Conservation (phyloP, 2,797 vertebrate genomes). For the Nyctalus aviator region DNA sequence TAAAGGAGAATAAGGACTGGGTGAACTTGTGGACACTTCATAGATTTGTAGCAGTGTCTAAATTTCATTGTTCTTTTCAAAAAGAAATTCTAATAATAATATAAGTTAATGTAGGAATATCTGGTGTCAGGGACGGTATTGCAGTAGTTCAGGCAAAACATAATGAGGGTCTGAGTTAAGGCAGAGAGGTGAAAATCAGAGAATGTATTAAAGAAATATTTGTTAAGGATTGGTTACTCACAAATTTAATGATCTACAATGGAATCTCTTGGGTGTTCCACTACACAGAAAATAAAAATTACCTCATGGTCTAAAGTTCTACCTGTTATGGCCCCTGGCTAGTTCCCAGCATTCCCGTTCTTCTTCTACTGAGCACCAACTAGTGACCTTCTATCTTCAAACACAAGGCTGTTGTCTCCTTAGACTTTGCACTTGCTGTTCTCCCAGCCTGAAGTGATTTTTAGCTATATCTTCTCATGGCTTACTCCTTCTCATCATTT, state of each 20-base stretch:
- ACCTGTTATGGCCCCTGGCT: neutral
- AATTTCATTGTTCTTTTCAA: neutral
- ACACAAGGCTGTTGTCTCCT: neutral
- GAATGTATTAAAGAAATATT: slow-evolving; percentile 5
- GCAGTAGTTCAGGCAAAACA: neutral
- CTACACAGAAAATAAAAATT: neutral
- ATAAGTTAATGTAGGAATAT: neutral
- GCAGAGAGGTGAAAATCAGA: neutral
- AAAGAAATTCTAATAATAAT: neutral
- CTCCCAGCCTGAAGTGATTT: neutral
- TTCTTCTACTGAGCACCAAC: neutral
- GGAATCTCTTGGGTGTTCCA: neutral
- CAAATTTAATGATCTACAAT: neutral
- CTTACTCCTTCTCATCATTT: neutral
- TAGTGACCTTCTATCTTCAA: neutral
- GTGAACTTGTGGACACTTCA: neutral
- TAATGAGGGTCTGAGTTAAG: neutral
- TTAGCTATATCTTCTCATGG: neutral
- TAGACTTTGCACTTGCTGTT: neutral
- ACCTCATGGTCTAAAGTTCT: neutral
- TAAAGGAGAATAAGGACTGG: neutral
- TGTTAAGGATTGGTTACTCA: slow-evolving; percentile 16
- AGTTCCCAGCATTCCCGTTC: neutral
- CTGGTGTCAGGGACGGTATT: neutral
- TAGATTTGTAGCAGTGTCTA: neutral